Evolutionary conservation across 2,113 vertebrate genomes (phyloP).

Genomic region (Siniperca knerii): DNA sequence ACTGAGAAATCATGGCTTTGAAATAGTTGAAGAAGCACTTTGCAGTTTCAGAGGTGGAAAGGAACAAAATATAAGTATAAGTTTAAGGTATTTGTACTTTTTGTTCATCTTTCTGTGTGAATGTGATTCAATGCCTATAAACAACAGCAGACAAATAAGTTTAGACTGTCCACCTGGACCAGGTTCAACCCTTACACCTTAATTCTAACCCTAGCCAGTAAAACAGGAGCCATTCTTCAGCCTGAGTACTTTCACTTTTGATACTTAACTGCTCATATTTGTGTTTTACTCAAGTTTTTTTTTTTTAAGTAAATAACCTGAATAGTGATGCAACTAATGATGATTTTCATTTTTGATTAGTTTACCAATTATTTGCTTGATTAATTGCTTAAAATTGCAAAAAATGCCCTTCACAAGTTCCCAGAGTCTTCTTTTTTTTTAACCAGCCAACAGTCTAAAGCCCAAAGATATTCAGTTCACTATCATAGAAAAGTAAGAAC

Average conservation of each 20-base stretch:
- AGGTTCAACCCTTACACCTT: background rate
- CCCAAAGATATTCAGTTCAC: background rate
- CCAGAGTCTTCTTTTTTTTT: background rate
- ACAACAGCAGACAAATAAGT: too few species aligned
- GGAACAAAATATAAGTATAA: background rate
- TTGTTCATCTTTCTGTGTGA: background rate
- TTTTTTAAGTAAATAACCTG: background rate
- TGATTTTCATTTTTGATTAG: background rate
- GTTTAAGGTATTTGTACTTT: background rate
- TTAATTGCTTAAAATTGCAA: too few species aligned
- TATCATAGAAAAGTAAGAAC: background rate
- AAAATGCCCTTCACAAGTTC: background rate
- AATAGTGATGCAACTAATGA: background rate
- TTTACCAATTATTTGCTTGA: background rate
- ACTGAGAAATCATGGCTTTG: background rate
- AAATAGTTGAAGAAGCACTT: background rate
- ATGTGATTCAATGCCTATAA: background rate
- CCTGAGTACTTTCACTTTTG: background rate
- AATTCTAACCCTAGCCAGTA: background rate
- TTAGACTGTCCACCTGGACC: background rate
- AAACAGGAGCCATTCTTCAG: background rate
- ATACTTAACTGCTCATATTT: background rate
- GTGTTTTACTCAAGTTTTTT: background rate
- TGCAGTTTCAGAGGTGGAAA: background rate
- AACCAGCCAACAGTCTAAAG: background rate